A percentile compares a stretch with the other conserved stretches of the same genome.
These are phyloP conservation scores for Paramormyrops hopkinsi DNA, from an alignment of 2,797 vertebrate genomes.

Conservation along the genomic window DNA sequence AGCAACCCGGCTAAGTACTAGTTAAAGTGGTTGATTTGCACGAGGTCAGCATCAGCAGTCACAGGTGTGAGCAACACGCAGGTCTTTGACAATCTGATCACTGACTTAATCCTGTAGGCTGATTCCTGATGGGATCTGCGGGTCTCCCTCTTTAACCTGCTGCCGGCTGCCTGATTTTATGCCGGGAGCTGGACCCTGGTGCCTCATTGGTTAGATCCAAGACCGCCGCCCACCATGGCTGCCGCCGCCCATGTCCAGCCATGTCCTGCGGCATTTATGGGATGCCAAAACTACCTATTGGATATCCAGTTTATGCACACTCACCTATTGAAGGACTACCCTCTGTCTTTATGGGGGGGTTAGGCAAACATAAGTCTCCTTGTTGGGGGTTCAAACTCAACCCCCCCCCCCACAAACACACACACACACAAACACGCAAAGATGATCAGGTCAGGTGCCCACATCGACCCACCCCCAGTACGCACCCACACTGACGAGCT, in stretches of 20 bases:
- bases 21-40: not conserved
- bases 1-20: not conserved
- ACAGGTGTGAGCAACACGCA: not conserved
- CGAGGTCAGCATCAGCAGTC: not conserved
- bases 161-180: not conserved
- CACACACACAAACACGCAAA: not conserved
- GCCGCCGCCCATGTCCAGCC: not conserved
- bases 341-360: not conserved
- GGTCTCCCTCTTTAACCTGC: not conserved
- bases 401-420: not conserved
- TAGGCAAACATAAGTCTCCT: not conserved
- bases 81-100: not conserved
- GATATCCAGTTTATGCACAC: not conserved
- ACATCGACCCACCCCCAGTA: not conserved
- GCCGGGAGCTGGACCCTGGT: not conserved
- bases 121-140: not conserved
- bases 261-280: not conserved
- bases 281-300: not conserved
- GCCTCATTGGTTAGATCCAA: not conserved
- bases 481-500: not conserved
- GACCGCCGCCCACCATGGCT: not conserved
- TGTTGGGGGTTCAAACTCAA: not conserved
- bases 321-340: not conserved
- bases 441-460: not conserved
- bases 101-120: not conserved